phyloP scores from a whole-genome alignment of 1,140 invertebrate genomes.

The Batillaria attramentaria region DNA sequence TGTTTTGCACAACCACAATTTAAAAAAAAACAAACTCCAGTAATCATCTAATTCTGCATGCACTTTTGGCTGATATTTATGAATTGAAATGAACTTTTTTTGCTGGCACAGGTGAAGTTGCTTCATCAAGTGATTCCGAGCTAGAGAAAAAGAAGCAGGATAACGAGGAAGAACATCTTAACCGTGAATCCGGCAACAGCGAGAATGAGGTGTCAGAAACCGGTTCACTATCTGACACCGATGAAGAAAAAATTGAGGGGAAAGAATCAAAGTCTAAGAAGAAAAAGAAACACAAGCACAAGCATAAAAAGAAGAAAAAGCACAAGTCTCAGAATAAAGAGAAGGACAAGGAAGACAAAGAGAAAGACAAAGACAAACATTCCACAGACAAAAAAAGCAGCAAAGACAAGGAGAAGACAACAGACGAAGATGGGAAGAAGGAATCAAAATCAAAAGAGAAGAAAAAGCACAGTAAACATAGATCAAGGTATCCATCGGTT shows the following conservation, averaged over 20 bases:
- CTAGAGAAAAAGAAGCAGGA: slow-evolving; percentile 29
- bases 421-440: slow-evolving; percentile 29
- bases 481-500: slow-evolving; percentile 18
- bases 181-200: too few species aligned
- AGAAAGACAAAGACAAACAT: slow-evolving; percentile 29
- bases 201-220: slow-evolving; percentile 51
- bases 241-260: slow-evolving; percentile 49
- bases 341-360: slow-evolving; percentile 35
- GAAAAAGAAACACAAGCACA: slow-evolving; percentile 60
- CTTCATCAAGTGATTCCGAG: slow-evolving; percentile 35
- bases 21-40: too few species aligned
- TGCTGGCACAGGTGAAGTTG: slow-evolving; percentile 45
- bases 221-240: slow-evolving; percentile 54
- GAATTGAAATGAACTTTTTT: too few species aligned
- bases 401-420: slow-evolving; percentile 10
- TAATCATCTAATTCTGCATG: too few species aligned
- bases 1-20: too few species aligned
- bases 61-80: too few species aligned
- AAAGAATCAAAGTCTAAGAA: slow-evolving; percentile 43
- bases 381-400: not conserved
- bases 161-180: slow-evolving; percentile 46
- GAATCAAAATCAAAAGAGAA: slow-evolving; percentile 39
- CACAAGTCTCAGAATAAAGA: slow-evolving; percentile 48
- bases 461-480: slow-evolving; percentile 36
- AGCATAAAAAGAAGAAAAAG: slow-evolving; percentile 63